Conservation (phyloP, 2,888 invertebrate genomes). For the Eulithis testata region DNA sequence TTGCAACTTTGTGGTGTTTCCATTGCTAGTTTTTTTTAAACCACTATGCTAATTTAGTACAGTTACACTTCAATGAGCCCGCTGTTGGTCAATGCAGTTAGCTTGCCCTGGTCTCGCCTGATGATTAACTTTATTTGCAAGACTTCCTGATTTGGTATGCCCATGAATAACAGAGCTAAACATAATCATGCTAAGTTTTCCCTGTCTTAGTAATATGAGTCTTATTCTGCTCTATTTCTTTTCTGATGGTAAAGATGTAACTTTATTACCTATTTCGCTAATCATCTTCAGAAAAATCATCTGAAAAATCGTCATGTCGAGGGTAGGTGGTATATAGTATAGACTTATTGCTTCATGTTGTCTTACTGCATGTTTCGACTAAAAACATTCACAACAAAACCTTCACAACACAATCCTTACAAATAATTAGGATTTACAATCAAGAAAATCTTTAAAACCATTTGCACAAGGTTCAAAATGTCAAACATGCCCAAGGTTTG, state of each 20-base stretch:
- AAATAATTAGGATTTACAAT: no score
- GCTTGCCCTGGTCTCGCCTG: constrained; percentile 42
- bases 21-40: constrained; percentile 36
- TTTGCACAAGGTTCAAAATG: no score
- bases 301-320: no score
- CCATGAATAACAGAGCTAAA: constrained; percentile 13
- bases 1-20: constrained; percentile 29
- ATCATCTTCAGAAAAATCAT: no score
- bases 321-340: no score
- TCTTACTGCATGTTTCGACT: no score
- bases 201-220: neutral
- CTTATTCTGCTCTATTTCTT: neutral
- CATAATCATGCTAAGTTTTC: neutral
- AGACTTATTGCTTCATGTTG: no score
- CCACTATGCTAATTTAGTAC: constrained; percentile 57
- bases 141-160: constrained; percentile 18
- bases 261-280: no score
- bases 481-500: no score
- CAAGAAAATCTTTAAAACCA: no score
- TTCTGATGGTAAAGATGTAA: neutral
- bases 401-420: no score
- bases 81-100: constrained; percentile 51
- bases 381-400: no score
- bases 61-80: constrained; percentile 61
- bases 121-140: constrained; percentile 30